A percentile compares a stretch with the other conserved stretches of the same genome.
Evolutionary conservation across 2,888 invertebrate species (phyloP).

Genomic region (Platynereis dumerilii): DNA sequence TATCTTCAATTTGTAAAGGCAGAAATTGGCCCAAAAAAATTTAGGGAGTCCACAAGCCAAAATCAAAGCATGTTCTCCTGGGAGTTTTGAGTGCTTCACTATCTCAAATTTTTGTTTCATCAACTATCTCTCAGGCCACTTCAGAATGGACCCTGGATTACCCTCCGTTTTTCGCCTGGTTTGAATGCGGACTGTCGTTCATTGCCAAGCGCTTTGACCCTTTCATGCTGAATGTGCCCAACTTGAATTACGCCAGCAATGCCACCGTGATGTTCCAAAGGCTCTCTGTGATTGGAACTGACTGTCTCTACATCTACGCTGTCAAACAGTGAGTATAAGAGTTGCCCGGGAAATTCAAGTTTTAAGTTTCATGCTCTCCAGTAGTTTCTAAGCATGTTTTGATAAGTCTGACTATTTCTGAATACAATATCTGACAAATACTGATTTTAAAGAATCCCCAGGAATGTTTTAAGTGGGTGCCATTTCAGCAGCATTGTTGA

Average conservation of each 20-base stretch:
- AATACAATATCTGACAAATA: too few relatives aligned
- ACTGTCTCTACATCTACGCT: constrained; percentile 81
- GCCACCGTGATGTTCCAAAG: constrained; percentile 88
- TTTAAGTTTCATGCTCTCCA: too few relatives aligned
- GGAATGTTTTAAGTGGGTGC: too few relatives aligned
- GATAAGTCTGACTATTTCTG: too few relatives aligned
- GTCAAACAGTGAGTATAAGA: constrained; percentile 71
- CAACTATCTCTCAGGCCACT: constrained; percentile 68
- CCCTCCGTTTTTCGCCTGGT: constrained; percentile 97
- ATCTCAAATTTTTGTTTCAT: too few relatives aligned
- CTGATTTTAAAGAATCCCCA: too few relatives aligned
- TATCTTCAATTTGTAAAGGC: neutral
- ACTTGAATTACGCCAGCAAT: constrained; percentile 81
- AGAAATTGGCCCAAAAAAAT: too few relatives aligned
- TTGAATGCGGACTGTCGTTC: constrained; percentile 85
- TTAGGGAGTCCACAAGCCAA: too few relatives aligned
- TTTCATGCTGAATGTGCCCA: constrained; percentile 80
- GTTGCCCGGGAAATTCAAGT: too few relatives aligned
- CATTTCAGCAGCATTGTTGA: too few relatives aligned
- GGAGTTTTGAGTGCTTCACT: constrained; percentile 11
- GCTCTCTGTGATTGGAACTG: constrained; percentile 84
- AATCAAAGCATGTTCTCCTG: too few relatives aligned
- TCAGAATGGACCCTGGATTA: constrained; percentile 99
- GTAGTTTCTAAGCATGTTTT: too few relatives aligned
- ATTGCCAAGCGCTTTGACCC: constrained; percentile 78